phyloP scores from a whole-genome alignment of 2,797 vertebrate species.

The Falco berigora region DNA sequence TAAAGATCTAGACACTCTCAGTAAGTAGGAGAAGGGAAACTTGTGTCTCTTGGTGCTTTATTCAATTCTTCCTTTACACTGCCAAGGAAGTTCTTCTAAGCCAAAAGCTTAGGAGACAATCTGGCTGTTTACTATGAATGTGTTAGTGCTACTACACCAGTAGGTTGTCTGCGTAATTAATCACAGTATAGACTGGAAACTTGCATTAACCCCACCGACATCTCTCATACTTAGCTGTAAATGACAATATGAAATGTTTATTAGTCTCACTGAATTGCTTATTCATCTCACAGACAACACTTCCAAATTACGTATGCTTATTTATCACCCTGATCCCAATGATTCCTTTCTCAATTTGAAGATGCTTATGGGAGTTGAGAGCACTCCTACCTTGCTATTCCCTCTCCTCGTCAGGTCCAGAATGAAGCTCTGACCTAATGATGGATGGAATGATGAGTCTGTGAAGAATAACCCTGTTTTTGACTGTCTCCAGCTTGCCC shows the following conservation, averaged over 20 bases:
- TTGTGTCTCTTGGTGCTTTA: not conserved
- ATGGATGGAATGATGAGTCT: not conserved
- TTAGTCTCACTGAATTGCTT: not conserved
- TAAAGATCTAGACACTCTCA: not conserved
- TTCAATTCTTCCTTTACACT: not conserved
- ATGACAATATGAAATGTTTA: not conserved
- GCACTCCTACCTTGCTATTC: not conserved
- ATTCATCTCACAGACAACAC: not conserved
- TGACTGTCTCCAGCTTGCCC: not conserved
- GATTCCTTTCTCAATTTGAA: not conserved
- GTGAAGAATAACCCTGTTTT: not conserved
- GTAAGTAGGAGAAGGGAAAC: not conserved
- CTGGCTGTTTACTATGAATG: not conserved
- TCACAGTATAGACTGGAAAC: not conserved
- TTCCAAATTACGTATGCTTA: not conserved
- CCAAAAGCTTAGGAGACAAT: not conserved
- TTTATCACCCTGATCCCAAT: not conserved
- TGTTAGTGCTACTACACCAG: not conserved
- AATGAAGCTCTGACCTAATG: not conserved
- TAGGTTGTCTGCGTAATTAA: not conserved
- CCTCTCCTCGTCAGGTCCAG: not conserved
- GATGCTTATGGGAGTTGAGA: not conserved
- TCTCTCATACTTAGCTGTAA: not conserved
- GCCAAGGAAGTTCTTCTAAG: not conserved
- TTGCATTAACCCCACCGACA: not conserved